Evolutionary conservation across 2,113 vertebrate species (phyloP), one percentile per base, ranked within the genome.

Genomic region (Tachycineta bicolor): DNA sequence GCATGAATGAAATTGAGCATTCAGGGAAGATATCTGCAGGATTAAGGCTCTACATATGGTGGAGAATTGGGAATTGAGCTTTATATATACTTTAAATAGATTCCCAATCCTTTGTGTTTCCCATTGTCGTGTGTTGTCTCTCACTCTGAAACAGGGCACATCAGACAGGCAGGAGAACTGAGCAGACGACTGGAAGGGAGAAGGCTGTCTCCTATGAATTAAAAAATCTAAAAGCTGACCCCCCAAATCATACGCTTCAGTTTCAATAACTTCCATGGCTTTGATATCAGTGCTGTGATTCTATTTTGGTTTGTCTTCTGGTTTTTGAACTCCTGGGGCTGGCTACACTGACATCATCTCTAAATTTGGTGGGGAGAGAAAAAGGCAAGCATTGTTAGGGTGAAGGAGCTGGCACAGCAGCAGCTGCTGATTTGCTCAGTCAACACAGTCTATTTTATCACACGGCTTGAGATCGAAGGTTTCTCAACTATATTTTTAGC

Each of bases 401-500:
- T 67, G 70, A 79, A 93, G 94, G 81, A 91, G 52, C 52, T 55
- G 34, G 59, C 93, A 37, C 77, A 95, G 82, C 86, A 87, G 78
- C 94, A 83, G 84, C 85, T 87, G 87, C 86, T 92, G 93, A 95
- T 89, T 80, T 60, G 73, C 79, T 89, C 89, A 11, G 70, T 70
- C 83, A 91, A 94, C 93, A 75, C 53, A 44, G 59, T 73, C 74
- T 95, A 34, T 96, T 96, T 94, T 94, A 92, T 87, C 86, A 84
- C 92, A 64, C 26, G 21, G 75, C 62, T 88, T 95, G 93, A 89
- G 88, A 92, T 74, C 8, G 26, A 88, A 97, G 90, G 62, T 70
- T 70, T 94, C 94, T 97, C 95, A 67, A 90, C 67, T 81, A 47
- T 95, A 97, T 97, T 97, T 97, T 97, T 96, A 96, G 95, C 18